Conservation (phyloP, 2,113 vertebrate species). For the Etheostoma cragini region DNA sequence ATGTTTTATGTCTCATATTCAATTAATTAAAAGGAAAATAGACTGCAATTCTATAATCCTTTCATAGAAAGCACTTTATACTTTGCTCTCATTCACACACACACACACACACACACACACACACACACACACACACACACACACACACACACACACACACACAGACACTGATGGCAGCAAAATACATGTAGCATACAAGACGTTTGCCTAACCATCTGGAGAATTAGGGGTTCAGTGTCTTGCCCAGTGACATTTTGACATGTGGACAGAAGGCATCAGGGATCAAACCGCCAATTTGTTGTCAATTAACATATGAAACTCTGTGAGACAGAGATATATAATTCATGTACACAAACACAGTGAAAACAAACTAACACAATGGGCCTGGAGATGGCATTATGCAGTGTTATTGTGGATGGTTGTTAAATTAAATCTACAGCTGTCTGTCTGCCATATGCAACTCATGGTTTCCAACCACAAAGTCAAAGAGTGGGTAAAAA, state of each 20-base stretch:
- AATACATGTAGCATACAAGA: not conserved
- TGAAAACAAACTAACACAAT: conserved; percentile 29
- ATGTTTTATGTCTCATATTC: not conserved
- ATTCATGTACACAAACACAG: conserved; percentile 1
- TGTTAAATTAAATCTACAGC: conserved; percentile 58
- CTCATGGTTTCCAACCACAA: conserved; percentile 61
- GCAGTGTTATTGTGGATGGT: conserved; percentile 38
- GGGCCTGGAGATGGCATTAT: conserved; percentile 28
- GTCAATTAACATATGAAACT: not conserved
- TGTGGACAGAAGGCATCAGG: not conserved
- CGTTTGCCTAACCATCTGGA: not conserved
- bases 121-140: too few relatives aligned
- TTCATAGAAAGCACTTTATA: conserved; percentile 9
- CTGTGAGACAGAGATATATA: not conserved
- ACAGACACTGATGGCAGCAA: not conserved
- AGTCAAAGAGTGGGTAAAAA: conserved; percentile 45
- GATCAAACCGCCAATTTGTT: conserved; percentile 16
- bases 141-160: not conserved
- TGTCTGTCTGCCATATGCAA: conserved; percentile 47
- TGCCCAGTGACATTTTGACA: conserved; percentile 5
- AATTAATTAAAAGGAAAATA: not conserved
- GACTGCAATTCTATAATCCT: not conserved
- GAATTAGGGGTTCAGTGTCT: conserved; percentile 1
- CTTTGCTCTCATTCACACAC: not conserved
- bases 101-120: too few relatives aligned